Evolutionary conservation across 2,113 vertebrate species (phyloP), one percentile per base, ranked within the genome.

Genomic region (Daubentonia madagascariensis): DNA sequence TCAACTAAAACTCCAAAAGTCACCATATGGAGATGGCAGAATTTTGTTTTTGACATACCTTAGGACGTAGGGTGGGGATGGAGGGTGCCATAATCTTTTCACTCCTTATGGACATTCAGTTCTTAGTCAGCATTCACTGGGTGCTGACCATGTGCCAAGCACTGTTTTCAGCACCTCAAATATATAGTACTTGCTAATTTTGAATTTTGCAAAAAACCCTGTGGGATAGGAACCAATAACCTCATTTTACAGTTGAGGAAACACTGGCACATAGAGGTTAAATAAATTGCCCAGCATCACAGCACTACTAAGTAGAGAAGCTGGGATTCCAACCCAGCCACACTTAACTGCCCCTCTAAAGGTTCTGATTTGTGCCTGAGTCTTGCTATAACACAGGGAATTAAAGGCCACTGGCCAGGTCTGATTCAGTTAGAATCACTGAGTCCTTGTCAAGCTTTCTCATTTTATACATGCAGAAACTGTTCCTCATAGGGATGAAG

Each of bases 101-200:
- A 25, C 4, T 16, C 67, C 35, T 79, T 35, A 57, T 22, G 37
- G 4, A 90, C 30, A 45, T 68, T 84, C 2, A 8, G 1, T 3
- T 52, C 2, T 67, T 45, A 5, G 25, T 14, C 72, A 61, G 30
- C 22, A 48, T 72, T 88, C 32, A 43, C 13, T 43, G 22, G 35
- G 3, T 28, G 30, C 23, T 70, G 13, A 57, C 52, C 5, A 43
- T 13, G 2, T 78, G 1, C 7, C 17, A 5, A 5, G 0, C 23
- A 22, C 28, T 80, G 4, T 28, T 40, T 14, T 73, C 18, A 28
- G 20, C 5, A 63, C 7, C 14, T 96, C 59, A 86, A 37, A 68
- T 7, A 10, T 54, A 73, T 61, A 76, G 73, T 76, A 78, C 32
- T 76, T 92, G 90, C 40, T 89, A 45, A 76, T 89, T 80, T 67